Evolutionary conservation across 2,113 vertebrate genomes (phyloP), one percentile per base, ranked within the genome.

Genomic region (Morone chrysops): DNA sequence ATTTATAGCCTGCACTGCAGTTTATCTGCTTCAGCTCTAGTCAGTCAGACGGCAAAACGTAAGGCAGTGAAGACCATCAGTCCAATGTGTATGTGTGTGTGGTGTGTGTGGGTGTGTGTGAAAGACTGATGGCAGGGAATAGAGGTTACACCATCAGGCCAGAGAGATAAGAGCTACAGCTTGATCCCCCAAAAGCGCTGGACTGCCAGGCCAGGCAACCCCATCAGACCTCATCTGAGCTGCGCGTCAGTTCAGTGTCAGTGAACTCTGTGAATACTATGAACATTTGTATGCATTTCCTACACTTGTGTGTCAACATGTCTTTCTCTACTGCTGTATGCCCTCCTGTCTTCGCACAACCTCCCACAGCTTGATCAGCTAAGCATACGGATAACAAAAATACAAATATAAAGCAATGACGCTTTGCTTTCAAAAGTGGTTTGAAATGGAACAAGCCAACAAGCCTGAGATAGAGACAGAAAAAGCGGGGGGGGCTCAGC

Each of bases 151-250:
- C 83, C 79, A 65, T 90, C 80, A 78, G 85, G 89, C 71, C 81
- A 87, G 54, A 83, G 80, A 80, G 87, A 91, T 89, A 90, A 91
- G 87, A 82, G 59, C 78, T 80, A 60, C 65, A 70, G 78, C 66
- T 76, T 89, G 81, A 91, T 90, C 79, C 79, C 74, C 63, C 48
- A 84, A 80, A 84, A 83, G 83, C 69, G 8, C 53, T 10, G 45
- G 62, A 59, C 71, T 80, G 87, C 70, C 78, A 74, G 71, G 47
- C 76, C 56, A 11, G 69, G 31, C 74, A 45, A 71, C 61, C 78
- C 81, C 57, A 75, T 82, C 87, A 68, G 43, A 80, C 82, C 69
- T 69, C 22, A 60, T 75, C 78, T 79, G 70, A 67, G 74, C 74
- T 9, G 25, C 65, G 40, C 7, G 54, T 85, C 75, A 75, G 67